Base-by-base conservation (phyloP, 2,113 vertebrate genomes). In the Pelecanus crispus region DNA sequence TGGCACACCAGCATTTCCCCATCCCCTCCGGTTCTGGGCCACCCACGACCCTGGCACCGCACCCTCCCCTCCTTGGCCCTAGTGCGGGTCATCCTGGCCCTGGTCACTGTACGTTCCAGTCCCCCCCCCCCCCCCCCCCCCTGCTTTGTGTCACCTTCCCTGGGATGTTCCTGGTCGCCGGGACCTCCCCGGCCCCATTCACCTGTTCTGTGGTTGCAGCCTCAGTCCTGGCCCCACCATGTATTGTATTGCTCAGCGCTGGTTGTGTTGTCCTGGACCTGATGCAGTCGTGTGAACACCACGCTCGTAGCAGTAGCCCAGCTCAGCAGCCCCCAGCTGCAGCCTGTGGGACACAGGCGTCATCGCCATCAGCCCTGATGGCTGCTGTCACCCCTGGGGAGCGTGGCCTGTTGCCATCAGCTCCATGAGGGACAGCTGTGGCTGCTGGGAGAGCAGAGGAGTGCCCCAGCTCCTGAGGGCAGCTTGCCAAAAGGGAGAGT, bases 331-430 rank as follows among this genome's bases (percentile, higher is more conserved):
- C 21, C 11, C n/a, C 68, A 17, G n/a, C n/a, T 17, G 68, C 10
- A 5, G 66, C 44, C 22, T 4, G 2, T 15, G n/a, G 47, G 34
- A 50, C 7, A 4, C 22, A 2, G 9, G 47, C 7, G 1, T 26
- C 40, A 8, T 34, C 2, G 12, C 38, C 38, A 19, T 31, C 71
- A 19, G 71, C 38, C 52, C 31, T 44, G 36, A 14, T 18, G 19
- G 40, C 29, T n/a, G n/a, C n/a, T n/a, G n/a, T n/a, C 36, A 4
- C 49, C 16, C 49, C 49, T 38, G 34, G 52, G 34, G 52, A 44
- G 44, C 22, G 6, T 10, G 22, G 52, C 22, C 31, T 10, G 6
- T 13, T 55, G 36, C 16, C 38, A 9, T 10, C 71, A 44, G 36
- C 36, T 20, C 70, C 15, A 9, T 2, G 44, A 21, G 31, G 29